Conservation (phyloP, 2,113 vertebrate genomes). For the human (Homo sapiens) region DNA sequence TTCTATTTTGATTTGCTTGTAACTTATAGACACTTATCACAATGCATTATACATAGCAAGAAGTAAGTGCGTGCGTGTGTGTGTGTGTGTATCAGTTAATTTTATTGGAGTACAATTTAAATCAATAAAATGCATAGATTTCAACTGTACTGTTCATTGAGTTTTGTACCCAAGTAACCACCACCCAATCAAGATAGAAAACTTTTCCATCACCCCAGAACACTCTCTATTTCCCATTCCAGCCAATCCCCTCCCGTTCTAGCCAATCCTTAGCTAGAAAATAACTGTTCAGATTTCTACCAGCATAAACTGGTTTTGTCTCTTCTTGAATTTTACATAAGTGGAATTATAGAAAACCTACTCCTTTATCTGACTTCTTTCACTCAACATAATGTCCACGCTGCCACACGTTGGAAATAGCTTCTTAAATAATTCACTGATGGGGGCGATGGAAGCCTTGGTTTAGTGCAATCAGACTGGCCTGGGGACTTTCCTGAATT, state of each 20-base stretch:
- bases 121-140: background rate
- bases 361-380: background rate
- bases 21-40: background rate
- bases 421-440: background rate
- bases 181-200: background rate
- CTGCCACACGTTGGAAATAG: background rate
- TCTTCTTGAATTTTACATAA: background rate
- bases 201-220: background rate
- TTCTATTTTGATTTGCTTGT: background rate
- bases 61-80: background rate
- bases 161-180: background rate
- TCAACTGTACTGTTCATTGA: background rate
- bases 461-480: background rate
- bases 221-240: background rate
- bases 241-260: background rate
- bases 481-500: background rate
- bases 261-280: background rate
- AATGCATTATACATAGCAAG: background rate
- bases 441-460: background rate
- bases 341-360: background rate
- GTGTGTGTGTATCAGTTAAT: background rate
- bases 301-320: background rate
- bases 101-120: background rate
- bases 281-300: background rate
- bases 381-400: background rate